Evolutionary conservation across 2,113 vertebrate genomes (phyloP).

Genomic region (Ceyx cyanopectus): DNA sequence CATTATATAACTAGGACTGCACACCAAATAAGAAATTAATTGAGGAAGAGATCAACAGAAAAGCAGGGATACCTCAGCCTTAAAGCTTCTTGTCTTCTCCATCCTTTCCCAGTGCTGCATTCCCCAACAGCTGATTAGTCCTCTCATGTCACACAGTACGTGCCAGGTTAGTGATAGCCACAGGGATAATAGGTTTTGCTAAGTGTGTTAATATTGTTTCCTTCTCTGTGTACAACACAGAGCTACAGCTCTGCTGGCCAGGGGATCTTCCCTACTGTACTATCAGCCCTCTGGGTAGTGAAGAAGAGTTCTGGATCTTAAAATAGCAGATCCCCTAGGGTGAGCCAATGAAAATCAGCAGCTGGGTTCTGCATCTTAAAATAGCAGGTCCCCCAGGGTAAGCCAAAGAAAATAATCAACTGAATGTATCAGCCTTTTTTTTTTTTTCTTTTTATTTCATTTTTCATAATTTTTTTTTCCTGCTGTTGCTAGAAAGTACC

Average conservation of each 20-base stretch:
- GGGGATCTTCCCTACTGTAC: background rate
- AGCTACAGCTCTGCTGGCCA: background rate
- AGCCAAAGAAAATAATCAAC: background rate
- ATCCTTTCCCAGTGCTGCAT: background rate
- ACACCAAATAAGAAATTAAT: background rate
- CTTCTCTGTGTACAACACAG: background rate
- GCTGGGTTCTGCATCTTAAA: background rate
- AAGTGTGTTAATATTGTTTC: background rate
- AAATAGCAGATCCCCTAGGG: background rate
- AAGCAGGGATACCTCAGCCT: background rate
- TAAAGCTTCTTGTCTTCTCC: background rate
- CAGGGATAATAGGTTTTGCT: background rate
- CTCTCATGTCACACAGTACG: background rate
- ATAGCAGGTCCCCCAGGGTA: background rate
- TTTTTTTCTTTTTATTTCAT: background rate
- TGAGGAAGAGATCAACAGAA: background rate
- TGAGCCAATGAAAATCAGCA: background rate
- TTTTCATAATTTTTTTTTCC: background rate
- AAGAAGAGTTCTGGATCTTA: background rate
- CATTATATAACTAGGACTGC: background rate
- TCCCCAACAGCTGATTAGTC: background rate
- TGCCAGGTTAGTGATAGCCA: background rate
- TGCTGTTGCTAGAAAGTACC: background rate
- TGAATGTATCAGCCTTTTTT: background rate
- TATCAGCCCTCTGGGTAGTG: background rate